phyloP scores from a whole-genome alignment of 2,797 vertebrate species.

The Sciurus carolinensis region DNA sequence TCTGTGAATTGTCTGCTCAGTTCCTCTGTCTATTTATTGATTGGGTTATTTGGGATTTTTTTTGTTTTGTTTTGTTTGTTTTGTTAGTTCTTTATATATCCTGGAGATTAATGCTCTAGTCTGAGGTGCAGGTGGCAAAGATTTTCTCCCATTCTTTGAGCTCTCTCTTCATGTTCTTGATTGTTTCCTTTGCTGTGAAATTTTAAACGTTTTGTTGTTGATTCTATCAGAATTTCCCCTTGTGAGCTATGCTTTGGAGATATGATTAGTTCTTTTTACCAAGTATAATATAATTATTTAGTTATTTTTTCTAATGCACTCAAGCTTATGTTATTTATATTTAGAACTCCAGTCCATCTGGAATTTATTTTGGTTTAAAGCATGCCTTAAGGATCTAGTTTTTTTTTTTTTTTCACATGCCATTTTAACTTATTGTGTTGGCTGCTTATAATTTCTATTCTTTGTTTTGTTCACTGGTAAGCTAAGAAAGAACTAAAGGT shows the following conservation, averaged over 20 bases:
- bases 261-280: constrained; percentile 49
- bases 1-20: too few species aligned
- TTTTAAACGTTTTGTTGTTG: not conserved
- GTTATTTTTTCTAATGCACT: constrained; percentile 65
- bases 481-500: not conserved
- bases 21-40: too few species aligned
- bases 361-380: constrained; percentile 77
- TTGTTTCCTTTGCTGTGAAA: too few species aligned
- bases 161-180: too few species aligned
- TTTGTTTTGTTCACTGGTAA: not conserved
- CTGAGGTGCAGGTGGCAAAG: too few species aligned
- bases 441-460: not conserved
- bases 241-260: not conserved
- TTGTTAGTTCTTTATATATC: too few species aligned
- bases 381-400: constrained; percentile 41
- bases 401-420: constrained; percentile 15
- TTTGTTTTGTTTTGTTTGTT: too few species aligned
- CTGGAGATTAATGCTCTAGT: too few species aligned
- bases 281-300: constrained; percentile 68
- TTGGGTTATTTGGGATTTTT: too few species aligned
- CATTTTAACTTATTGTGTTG: constrained; percentile 64
- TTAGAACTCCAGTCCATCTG: constrained; percentile 75
- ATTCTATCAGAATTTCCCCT: constrained; percentile 28
- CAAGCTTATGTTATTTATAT: constrained; percentile 77
- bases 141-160: too few species aligned